Evolutionary conservation across 2,888 invertebrate genomes (phyloP), one percentile per base, ranked within the genome.

Genomic region (Agrochola circellaris): DNA sequence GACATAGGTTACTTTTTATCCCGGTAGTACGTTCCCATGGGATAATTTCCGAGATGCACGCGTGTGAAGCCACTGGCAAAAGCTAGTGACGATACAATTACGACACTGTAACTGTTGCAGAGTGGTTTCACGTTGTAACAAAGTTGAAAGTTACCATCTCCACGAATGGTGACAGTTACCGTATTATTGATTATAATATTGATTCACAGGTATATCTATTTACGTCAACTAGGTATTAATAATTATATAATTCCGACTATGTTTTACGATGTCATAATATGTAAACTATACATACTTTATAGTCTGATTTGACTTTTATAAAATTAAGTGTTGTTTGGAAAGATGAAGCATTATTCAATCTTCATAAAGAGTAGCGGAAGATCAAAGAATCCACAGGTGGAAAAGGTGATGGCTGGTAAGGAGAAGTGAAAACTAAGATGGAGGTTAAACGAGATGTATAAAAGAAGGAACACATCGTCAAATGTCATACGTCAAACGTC

Each of bases 101-200:
- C 51, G 34, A 77, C 34, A 70, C 45, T 54, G 42, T 20, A 30
- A 30, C 3, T 23, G 17, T 51, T 51, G 23, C 23, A 51, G 51
- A 51, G 9, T 9, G 51, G 51, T 23, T 9, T 30, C 4, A 60
- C 65, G 26, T 45, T 38, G 66, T 42, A 58, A 58, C 51, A 45
- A 56, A 80, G 8, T 60, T 58, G 30, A 45, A 51, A 34, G 9
- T 51, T 67, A 34, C 9, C 17, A 66, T 65, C n/a, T 38, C 30
- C 38, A 13, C 5, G 11, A 60, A 30, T 58, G 45, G 60, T 30
- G 75, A 75, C 76, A 66, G 38, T 42, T 70, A 45, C 9, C 7
- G 45, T 58, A 66, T 79, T 26, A 66, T 67, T 51, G 48, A 82
- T 62, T 67, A n/a, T n/a, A 51, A 82, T 54, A 1, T 17, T 77